These are phyloP conservation scores for Megaptera novaeangliae DNA, from an alignment of 2,113 vertebrate species.

Conservation along the genomic window DNA sequence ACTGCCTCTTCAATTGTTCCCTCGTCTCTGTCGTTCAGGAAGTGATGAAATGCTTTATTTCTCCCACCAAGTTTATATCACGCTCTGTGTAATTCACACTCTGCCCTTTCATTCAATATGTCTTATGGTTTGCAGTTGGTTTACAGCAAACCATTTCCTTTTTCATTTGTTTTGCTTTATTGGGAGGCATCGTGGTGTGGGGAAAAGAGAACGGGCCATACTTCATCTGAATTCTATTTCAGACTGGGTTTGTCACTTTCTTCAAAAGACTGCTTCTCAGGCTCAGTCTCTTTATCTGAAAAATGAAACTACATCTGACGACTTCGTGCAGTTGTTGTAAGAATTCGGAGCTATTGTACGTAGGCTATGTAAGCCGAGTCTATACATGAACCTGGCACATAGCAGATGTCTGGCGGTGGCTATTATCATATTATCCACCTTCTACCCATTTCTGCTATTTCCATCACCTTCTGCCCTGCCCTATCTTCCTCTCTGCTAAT, in stretches of 20 bases:
- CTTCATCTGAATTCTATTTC: not conserved
- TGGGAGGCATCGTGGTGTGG: not conserved
- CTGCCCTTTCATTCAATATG: not conserved
- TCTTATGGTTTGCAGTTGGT: not conserved
- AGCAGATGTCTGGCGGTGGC: not conserved
- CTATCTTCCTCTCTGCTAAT: not conserved
- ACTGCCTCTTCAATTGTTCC: not conserved
- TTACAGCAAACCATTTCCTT: constrained; percentile 28
- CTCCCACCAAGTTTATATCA: not conserved
- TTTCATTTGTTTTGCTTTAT: constrained; percentile 14
- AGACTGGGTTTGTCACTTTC: not conserved
- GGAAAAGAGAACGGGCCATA: not conserved
- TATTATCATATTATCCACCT: not conserved
- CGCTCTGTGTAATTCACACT: not conserved
- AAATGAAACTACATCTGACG: not conserved
- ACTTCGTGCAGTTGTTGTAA: not conserved
- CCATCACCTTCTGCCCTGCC: not conserved
- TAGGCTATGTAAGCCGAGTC: not conserved
- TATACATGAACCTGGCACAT: not conserved
- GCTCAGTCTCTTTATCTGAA: not conserved
- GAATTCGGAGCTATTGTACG: not conserved
- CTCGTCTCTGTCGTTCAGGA: not conserved
- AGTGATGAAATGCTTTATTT: not conserved
- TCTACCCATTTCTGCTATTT: not conserved
- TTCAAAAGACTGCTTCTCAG: not conserved